A percentile compares a stretch with the other conserved stretches of the same genome.
phyloP scores from a whole-genome alignment of 1,140 invertebrate genomes.

The Ruditapes philippinarum region DNA sequence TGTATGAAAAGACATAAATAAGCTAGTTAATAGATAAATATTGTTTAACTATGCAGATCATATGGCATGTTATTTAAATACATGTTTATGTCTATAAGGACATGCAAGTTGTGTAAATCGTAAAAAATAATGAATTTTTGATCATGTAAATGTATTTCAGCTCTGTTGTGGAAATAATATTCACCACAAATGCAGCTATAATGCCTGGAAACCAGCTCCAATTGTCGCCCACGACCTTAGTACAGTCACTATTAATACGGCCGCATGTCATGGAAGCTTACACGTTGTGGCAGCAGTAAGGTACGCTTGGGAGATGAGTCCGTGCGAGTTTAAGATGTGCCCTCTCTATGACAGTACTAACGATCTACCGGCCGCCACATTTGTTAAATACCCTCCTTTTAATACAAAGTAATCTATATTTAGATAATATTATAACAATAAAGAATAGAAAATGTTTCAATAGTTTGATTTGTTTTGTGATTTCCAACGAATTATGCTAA shows the following conservation, averaged over 20 bases:
- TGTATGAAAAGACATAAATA: too few species aligned
- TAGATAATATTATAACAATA: too few species aligned
- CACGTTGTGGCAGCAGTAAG: conserved; percentile 65
- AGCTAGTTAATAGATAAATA: too few species aligned
- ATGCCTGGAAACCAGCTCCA: conserved; percentile 41
- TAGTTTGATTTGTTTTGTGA: too few species aligned
- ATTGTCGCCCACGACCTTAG: conserved; percentile 53
- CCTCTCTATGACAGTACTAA: conserved; percentile 75
- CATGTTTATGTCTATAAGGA: too few species aligned
- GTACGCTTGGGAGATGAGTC: conserved; percentile 81
- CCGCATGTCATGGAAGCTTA: conserved; percentile 43
- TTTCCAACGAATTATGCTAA: too few species aligned
- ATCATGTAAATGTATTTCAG: too few species aligned
- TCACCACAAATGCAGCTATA: background rate
- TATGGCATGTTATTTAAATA: too few species aligned
- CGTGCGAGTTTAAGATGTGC: conserved; percentile 78
- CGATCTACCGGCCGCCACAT: conserved; percentile 77
- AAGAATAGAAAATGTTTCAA: too few species aligned
- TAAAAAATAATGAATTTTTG: too few species aligned
- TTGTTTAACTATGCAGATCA: too few species aligned
- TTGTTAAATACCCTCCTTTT: conserved; percentile 25
- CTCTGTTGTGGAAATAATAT: background rate
- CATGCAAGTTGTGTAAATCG: too few species aligned
- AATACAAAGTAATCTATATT: background rate
- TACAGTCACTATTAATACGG: conserved; percentile 68